Conservation (phyloP, 2,888 invertebrate genomes). For the Anagyrus pseudococci region DNA sequence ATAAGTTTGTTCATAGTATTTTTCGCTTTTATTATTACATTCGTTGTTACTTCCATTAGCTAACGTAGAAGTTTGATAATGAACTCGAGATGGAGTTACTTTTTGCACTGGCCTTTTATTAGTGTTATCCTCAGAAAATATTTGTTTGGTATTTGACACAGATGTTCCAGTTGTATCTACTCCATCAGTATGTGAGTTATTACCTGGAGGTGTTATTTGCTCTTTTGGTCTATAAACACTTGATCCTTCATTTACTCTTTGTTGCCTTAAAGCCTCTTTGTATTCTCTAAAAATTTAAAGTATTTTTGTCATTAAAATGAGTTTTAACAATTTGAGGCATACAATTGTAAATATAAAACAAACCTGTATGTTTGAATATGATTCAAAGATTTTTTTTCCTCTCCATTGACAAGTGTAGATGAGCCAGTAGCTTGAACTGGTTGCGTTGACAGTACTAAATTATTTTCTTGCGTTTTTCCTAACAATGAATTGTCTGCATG, state of each 20-base stretch:
- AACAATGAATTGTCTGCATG: conserved; percentile 52
- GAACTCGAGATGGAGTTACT: conserved; percentile 79
- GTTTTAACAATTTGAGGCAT: no score
- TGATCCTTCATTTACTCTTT: conserved; percentile 77
- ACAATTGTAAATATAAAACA: not conserved
- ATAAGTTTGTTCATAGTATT: conserved; percentile 63
- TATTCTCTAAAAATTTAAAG: conserved; percentile 72
- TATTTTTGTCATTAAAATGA: no score
- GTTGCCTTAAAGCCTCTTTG: conserved; percentile 87
- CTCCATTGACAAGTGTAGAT: conserved; percentile 64
- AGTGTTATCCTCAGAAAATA: conserved; percentile 60
- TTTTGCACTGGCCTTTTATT: conserved; percentile 78
- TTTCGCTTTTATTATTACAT: conserved; percentile 54
- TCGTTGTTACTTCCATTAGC: conserved; percentile 57
- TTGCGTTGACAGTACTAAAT: conserved; percentile 48
- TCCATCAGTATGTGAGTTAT: conserved; percentile 50
- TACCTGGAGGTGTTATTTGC: conserved; percentile 65
- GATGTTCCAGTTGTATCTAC: conserved; percentile 44
- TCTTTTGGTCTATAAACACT: conserved; percentile 75
- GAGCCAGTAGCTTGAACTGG: conserved; percentile 47
- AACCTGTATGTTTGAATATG: conserved; percentile 81
- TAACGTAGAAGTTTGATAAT: conserved; percentile 53
- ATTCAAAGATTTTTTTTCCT: conserved; percentile 71
- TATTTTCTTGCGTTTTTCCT: conserved; percentile 45
- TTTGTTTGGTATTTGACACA: conserved; percentile 48